phyloP scores from a whole-genome alignment of 1,140 invertebrate species.

The Metaphire vulgaris region DNA sequence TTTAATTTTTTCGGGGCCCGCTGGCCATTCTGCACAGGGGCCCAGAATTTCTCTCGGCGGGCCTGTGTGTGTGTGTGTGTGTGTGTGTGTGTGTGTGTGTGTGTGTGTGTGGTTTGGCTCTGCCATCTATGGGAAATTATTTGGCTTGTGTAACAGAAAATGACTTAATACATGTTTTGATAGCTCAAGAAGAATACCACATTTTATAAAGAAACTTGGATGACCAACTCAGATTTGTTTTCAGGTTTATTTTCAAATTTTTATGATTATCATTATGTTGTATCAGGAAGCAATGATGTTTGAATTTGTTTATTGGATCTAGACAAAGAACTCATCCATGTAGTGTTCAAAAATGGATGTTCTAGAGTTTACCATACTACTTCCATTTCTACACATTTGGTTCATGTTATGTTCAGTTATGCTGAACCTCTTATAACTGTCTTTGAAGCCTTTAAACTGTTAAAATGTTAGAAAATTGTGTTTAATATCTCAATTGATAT shows the following conservation, averaged over 20 bases:
- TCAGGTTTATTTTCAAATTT: constrained; percentile 39
- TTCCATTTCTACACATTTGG: too few relatives aligned
- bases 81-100: too few relatives aligned
- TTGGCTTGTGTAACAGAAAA: constrained; percentile 44
- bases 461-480: too few relatives aligned
- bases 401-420: too few relatives aligned
- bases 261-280: constrained; percentile 30
- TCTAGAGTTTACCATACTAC: too few relatives aligned
- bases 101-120: constrained; percentile 38
- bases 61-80: too few relatives aligned
- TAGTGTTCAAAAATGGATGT: constrained; percentile 1
- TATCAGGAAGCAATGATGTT: constrained; percentile 45
- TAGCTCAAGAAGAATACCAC: constrained; percentile 34
- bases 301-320: constrained; percentile 41
- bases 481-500: too few relatives aligned
- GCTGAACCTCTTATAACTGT: too few relatives aligned
- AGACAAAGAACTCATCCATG: constrained; percentile 32
- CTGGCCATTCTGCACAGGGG: too few relatives aligned
- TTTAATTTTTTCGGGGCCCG: too few relatives aligned
- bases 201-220: constrained; percentile 37
- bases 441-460: too few relatives aligned
- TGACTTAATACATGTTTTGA: constrained; percentile 41
- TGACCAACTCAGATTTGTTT: constrained; percentile 43
- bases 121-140: constrained; percentile 35
- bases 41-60: too few relatives aligned